A percentile compares a stretch with the other conserved stretches of the same genome.
These are phyloP conservation scores for Noctua comes DNA, from an alignment of 2,888 invertebrate genomes.

Conservation along the genomic window DNA sequence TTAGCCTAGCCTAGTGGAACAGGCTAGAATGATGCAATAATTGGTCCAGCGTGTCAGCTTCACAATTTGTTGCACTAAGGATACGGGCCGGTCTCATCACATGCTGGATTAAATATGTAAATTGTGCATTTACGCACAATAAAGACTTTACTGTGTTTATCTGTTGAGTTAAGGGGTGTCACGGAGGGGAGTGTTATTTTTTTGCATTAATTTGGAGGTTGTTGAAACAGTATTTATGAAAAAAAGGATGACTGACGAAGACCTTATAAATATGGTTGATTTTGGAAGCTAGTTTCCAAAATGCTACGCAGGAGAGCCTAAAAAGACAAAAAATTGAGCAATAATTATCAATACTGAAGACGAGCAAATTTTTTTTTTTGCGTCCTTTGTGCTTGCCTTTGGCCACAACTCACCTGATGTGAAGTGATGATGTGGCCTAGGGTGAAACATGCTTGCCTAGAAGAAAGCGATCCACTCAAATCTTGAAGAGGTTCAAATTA, in stretches of 20 bases:
- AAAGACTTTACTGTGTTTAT: slow-evolving; percentile 68
- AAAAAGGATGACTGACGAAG: not conserved
- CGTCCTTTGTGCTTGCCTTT: not conserved
- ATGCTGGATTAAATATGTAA: slow-evolving; percentile 70
- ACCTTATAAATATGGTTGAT: not conserved
- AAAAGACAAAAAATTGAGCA: not conserved
- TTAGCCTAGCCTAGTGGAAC: slow-evolving; percentile 21
- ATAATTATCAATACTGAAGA: not conserved
- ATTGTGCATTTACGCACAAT: slow-evolving; percentile 74
- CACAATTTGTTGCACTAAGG: slow-evolving; percentile 40
- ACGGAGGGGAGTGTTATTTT: not conserved
- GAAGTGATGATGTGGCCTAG: not conserved
- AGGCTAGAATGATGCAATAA: slow-evolving; percentile 53
- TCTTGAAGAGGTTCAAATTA: not conserved
- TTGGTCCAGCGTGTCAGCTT: slow-evolving; percentile 43
- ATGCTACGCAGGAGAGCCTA: not conserved
- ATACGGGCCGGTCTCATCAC: slow-evolving; percentile 51
- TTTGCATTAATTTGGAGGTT: too few relatives aligned
- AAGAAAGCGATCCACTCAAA: not conserved
- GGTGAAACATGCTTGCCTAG: not conserved
- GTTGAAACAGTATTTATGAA: not conserved
- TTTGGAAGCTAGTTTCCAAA: not conserved
- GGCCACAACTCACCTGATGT: not conserved
- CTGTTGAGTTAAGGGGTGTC: slow-evolving; percentile 52
- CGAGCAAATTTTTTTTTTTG: not conserved